Conservation (phyloP, 2,888 invertebrate species). For the Trissoscelio sp. region DNA sequence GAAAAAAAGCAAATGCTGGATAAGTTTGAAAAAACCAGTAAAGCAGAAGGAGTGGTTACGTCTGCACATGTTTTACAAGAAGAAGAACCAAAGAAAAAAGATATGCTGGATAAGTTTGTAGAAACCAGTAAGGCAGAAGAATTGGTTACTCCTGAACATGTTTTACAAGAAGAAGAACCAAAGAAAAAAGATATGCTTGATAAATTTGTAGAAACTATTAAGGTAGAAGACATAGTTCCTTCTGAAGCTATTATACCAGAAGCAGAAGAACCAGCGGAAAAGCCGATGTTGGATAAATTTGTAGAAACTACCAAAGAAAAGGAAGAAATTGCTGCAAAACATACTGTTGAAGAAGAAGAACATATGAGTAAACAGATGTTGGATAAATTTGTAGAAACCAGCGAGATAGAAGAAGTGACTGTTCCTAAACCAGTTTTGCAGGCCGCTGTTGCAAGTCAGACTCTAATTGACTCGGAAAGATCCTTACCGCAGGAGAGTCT, state of each 20-base stretch:
- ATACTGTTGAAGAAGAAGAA: neutral
- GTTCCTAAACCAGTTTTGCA: slow-evolving; percentile 15
- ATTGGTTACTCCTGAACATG: neutral
- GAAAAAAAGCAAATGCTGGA: neutral
- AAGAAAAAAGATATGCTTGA: neutral
- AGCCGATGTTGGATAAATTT: slow-evolving; percentile 8
- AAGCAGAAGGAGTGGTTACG: no score
- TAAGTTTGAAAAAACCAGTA: slow-evolving; percentile 4
- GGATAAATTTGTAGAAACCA: slow-evolving; percentile 30
- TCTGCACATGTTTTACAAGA: neutral
- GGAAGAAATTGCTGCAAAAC: no score
- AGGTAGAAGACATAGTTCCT: no score
- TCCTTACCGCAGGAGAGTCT: slow-evolving; percentile 11
- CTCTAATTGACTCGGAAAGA: slow-evolving; percentile 51
- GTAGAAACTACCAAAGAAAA: neutral
- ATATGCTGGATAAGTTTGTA: slow-evolving; percentile 35
- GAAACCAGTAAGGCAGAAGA: slow-evolving; percentile 20
- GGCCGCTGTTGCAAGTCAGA: slow-evolving; percentile 53
- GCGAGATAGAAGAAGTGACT: slow-evolving; percentile 4
- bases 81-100: neutral
- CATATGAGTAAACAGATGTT: slow-evolving; percentile 2
- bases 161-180: slow-evolving; percentile 1
- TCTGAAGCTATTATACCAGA: no score
- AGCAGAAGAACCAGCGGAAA: neutral
- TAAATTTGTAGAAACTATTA: slow-evolving; percentile 12